Conservation (phyloP, 2,797 vertebrate genomes). For the Gorsachius magnificus region DNA sequence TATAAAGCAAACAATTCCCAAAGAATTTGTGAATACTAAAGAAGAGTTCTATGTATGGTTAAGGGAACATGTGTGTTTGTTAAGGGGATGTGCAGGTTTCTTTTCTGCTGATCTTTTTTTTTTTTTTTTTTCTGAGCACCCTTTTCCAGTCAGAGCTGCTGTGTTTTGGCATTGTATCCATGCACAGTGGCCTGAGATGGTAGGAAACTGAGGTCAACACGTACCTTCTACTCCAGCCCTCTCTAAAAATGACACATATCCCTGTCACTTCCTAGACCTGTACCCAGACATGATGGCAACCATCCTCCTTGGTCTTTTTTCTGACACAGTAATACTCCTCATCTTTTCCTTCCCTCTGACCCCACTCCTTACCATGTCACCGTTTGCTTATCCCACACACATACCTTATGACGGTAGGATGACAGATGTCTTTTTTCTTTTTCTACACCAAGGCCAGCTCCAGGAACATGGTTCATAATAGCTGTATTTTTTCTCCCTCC, state of each 20-base stretch:
- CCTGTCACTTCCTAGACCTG: background rate
- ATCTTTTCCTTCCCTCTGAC: background rate
- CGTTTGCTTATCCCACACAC: background rate
- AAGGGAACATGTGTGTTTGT: background rate
- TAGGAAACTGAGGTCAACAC: background rate
- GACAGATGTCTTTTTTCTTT: too few relatives aligned
- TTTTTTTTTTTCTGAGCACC: fast-evolving
- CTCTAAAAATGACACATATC: background rate
- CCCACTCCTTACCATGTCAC: background rate
- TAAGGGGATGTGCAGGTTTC: background rate
- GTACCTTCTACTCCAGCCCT: fast-evolving
- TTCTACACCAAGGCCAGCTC: background rate
- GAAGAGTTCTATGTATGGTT: background rate
- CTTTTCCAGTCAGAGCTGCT: background rate
- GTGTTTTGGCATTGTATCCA: background rate
- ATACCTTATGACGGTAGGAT: background rate
- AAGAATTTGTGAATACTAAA: background rate
- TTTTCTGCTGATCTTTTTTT: background rate
- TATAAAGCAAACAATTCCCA: background rate
- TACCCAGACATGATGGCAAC: background rate
- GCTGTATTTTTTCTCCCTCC: background rate
- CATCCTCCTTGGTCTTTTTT: too few relatives aligned
- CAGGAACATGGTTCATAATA: background rate
- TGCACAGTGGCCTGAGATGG: background rate
- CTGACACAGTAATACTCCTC: background rate